Evolutionary conservation across 2,113 vertebrate genomes (phyloP), one percentile per base, ranked within the genome.

Genomic region (Calypte anna): DNA sequence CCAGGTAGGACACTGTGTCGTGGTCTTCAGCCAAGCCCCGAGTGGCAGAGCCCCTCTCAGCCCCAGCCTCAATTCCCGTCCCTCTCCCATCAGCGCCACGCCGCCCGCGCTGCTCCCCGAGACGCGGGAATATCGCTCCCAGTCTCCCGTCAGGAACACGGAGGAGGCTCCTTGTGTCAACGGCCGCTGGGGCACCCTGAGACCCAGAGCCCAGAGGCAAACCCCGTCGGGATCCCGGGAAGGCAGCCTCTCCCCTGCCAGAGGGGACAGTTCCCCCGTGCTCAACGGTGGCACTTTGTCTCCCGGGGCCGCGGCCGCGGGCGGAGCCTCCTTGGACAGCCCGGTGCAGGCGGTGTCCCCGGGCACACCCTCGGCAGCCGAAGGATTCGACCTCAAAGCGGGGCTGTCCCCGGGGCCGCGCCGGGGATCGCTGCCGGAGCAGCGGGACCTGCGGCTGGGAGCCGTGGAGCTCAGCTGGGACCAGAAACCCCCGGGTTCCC

Each of bases 21-120:
- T 99, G 95, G 99, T 99, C 57, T 99, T 99, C 96, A 99, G 99
- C 88, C 99, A 99, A 97, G 99, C 99, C 17, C 99, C 99, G 20
- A 99, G 98, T 1, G 99, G 99, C 10, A 98, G 99, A 17, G 99
- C 99, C 20, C 99, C 99, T 0, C 98, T 99, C 44, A 99, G 99
- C 91, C 99, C 99, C 73, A 99, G 99, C 97, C 93, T 99, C 74
- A 99, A 99, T 96, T 99, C 99, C 3, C 98, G 99, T 19, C 99
- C 99, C 0, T 99, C 99, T 38, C 99, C 99, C 40, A 99, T 99
- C 98, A 99, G 99, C 68, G 99, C 99, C 95, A 99, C 98, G 0
- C 99, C 99, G 0, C 99, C 98, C 2, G 98, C 99, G 38, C 97
- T 99, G 95, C 98, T 98, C 33, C 98, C 99, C 0, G 99, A 99